Percentiles rank a stretch among this genome's conserved stretches.
Conservation (phyloP, 2,797 vertebrate genomes). For the Tokudaia tokunoshimensis region DNA sequence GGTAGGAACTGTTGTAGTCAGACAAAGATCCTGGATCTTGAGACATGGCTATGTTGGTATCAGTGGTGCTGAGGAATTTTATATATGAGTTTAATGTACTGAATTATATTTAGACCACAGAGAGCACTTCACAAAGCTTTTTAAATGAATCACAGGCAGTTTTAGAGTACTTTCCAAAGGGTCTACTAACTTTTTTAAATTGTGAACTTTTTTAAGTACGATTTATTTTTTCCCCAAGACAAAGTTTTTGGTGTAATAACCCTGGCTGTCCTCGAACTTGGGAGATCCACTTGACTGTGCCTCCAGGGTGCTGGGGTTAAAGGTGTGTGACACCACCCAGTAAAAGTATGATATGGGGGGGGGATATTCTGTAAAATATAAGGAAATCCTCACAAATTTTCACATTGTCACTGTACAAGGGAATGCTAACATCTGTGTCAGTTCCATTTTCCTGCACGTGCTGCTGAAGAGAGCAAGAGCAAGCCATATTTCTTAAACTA, state of each 20-base stretch:
- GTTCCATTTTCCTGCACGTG: neutral
- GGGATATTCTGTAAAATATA: neutral
- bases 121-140: neutral
- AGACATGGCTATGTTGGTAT: neutral
- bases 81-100: neutral
- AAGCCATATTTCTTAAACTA: slow-evolving; percentile 36
- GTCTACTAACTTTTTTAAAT: neutral
- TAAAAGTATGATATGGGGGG: neutral
- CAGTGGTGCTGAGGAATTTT: neutral
- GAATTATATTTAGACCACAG: neutral
- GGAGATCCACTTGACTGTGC: neutral
- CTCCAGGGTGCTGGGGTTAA: neutral
- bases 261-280: neutral
- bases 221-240: neutral
- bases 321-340: neutral
- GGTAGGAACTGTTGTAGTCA: neutral
- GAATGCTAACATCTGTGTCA: neutral
- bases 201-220: neutral
- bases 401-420: neutral
- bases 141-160: neutral
- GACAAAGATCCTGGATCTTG: neutral
- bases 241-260: neutral
- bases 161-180: slow-evolving; percentile 18
- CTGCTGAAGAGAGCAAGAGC: neutral
- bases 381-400: neutral